Percentiles rank a stretch among this genome's conserved stretches.
phyloP scores from a whole-genome alignment of 2,888 invertebrate species.

The Drosophila nr. perissopoda region DNA sequence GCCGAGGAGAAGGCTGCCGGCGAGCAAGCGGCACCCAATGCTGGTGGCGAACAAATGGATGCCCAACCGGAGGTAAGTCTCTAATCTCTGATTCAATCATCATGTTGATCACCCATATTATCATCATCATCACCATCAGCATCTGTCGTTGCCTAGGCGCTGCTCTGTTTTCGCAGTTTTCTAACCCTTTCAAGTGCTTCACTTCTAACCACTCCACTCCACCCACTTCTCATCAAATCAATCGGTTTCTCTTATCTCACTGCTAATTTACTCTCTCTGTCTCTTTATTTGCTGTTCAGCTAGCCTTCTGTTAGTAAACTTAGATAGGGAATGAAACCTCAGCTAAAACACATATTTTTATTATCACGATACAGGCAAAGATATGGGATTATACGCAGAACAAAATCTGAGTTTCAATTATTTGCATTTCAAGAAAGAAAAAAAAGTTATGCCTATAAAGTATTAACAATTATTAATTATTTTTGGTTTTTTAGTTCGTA shows the following conservation, averaged over 20 bases:
- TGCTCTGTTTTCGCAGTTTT: conserved; percentile 33
- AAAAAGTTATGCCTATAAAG: neutral
- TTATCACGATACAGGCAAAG: neutral
- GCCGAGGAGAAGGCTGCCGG: conserved; percentile 81
- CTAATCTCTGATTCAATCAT: conserved; percentile 18
- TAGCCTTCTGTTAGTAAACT: conserved; percentile 4
- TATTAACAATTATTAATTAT: neutral
- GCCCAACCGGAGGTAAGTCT: conserved; percentile 86
- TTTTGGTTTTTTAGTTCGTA: neutral
- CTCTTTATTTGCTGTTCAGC: conserved; percentile 18
- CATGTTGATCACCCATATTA: conserved; percentile 13
- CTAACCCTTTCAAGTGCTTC: conserved; percentile 43
- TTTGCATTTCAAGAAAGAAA: neutral
- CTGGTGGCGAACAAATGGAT: conserved; percentile 85
- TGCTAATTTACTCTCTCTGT: neutral
- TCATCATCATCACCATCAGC: conserved; percentile 20
- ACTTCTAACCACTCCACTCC: conserved; percentile 34
- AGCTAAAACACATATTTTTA: neutral
- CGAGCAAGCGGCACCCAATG: conserved; percentile 68
- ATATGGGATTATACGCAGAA: neutral
- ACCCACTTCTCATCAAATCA: conserved; percentile 17
- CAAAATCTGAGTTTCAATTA: neutral
- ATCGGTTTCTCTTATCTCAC: conserved; percentile 16
- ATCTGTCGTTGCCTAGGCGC: conserved; percentile 37
- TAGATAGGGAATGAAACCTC: conserved; percentile 45